Evolutionary conservation across 64 coral and sea anemone genomes (phyloP).

Genomic region (Porites australiensis): DNA sequence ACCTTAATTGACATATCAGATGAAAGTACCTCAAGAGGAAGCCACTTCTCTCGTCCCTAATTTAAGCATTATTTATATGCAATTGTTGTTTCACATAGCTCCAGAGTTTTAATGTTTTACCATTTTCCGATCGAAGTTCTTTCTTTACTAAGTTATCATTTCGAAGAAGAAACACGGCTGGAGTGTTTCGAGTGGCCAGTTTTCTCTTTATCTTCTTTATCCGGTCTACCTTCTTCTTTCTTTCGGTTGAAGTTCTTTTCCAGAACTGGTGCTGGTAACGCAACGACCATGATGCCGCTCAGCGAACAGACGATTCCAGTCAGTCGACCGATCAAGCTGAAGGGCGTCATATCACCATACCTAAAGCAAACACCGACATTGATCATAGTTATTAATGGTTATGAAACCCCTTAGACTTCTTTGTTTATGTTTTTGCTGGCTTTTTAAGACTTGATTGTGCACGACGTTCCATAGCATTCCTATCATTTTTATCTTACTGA

Average conservation of each 20-base stretch:
- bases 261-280: constrained; percentile 92
- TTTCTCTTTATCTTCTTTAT: not conserved
- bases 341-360: constrained; percentile 93
- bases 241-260: constrained; percentile 91
- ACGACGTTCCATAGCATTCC: no score
- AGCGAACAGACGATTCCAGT: constrained; percentile 90
- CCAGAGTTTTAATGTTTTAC: no score
- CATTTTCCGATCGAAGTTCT: no score
- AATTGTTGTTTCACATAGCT: no score
- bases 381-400: not conserved
- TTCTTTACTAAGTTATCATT: not conserved
- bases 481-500: no score
- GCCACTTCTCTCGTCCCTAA: no score
- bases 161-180: not conserved
- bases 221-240: constrained; percentile 41
- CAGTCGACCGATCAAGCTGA: constrained; percentile 80
- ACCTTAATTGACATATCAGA: no score
- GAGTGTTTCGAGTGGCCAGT: not conserved
- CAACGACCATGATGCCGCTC: constrained; percentile 93
- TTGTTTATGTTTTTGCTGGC: no score
- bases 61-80: no score
- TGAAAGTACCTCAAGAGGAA: no score
- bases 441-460: no score
- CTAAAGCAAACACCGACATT: not conserved
- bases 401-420: no score